phyloP scores from a whole-genome alignment of 2,113 vertebrate genomes.

The Ceyx melanurus region DNA sequence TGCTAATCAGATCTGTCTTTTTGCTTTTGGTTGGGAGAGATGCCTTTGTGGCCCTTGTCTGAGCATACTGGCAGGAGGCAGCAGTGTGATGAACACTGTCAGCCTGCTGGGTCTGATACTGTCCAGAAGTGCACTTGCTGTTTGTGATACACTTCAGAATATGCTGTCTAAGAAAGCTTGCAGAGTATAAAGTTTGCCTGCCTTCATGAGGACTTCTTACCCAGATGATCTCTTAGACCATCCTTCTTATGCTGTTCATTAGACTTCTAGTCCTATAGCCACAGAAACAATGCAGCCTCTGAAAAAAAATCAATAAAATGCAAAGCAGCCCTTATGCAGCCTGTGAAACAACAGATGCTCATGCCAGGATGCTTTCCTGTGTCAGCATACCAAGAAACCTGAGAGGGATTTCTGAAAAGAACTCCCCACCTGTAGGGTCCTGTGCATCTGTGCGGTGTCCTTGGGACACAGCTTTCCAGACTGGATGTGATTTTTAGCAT shows the following conservation, averaged over 20 bases:
- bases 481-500: not conserved
- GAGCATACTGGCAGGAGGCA: not conserved
- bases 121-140: not conserved
- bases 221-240: not conserved
- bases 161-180: not conserved
- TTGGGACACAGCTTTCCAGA: not conserved
- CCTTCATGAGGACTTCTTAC: not conserved
- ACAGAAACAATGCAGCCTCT: not conserved
- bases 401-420: not conserved
- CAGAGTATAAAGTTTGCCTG: not conserved
- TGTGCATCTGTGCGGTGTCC: not conserved
- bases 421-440: not conserved
- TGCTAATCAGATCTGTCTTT: not conserved
- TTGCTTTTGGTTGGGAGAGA: rapidly evolving
- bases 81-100: not conserved
- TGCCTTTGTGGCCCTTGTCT: not conserved
- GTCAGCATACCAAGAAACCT: not conserved
- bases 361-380: not conserved
- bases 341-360: not conserved
- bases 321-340: not conserved
- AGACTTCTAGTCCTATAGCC: not conserved
- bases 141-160: rapidly evolving
- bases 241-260: not conserved
- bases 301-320: not conserved
- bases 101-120: not conserved